A percentile compares a stretch with the other conserved stretches of the same genome.
phyloP scores from a whole-genome alignment of 2,113 vertebrate species.

The Globicephala melas region DNA sequence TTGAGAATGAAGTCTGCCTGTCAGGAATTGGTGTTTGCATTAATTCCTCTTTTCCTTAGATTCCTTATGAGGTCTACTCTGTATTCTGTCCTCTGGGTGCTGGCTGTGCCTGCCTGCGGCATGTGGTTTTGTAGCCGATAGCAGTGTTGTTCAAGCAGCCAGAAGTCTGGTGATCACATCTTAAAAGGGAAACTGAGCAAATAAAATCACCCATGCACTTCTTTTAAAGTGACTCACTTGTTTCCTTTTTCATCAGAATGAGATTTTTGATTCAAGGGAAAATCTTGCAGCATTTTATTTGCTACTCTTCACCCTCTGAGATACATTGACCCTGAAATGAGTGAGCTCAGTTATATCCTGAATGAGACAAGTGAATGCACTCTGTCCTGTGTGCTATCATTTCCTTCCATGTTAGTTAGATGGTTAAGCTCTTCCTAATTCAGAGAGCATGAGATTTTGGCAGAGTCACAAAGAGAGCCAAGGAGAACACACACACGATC shows the following conservation, averaged over 20 bases:
- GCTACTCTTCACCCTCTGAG: neutral
- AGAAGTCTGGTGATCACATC: neutral
- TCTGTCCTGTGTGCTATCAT: neutral
- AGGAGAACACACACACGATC: neutral
- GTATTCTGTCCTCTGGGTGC: neutral
- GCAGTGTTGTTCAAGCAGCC: neutral
- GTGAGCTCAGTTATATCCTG: neutral
- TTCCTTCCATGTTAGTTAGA: neutral
- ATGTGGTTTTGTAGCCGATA: neutral
- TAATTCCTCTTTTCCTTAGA: conserved; percentile 4
- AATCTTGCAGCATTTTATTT: neutral
- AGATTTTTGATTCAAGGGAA: neutral
- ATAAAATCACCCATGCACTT: neutral
- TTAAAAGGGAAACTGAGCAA: neutral
- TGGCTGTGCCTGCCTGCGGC: neutral
- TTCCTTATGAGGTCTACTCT: neutral
- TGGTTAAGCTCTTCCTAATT: neutral
- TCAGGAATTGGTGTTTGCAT: neutral
- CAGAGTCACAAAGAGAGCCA: neutral
- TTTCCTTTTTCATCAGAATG: neutral
- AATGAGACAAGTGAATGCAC: neutral
- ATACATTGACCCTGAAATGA: neutral
- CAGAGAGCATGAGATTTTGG: neutral
- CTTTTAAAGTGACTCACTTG: neutral
- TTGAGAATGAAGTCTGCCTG: conserved; percentile 50